Base-by-base conservation (phyloP, 2,888 invertebrate species). In the Lepidochitona cinerea region DNA sequence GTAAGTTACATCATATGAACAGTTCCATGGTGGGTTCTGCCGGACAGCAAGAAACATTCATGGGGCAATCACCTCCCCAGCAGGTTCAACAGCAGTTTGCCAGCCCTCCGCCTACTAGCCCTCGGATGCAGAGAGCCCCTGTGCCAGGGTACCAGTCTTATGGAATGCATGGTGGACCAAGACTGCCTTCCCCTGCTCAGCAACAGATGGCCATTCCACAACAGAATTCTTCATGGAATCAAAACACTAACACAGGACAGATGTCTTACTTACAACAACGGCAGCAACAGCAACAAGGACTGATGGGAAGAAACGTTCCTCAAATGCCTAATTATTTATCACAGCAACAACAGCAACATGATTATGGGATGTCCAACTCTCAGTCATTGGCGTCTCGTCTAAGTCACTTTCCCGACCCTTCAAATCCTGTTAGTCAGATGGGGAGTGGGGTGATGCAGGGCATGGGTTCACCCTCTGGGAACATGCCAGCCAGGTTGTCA, bases 21-120 rank as follows among this genome's bases (percentile, higher is more conserved):
- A 75, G 76, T 6, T 66, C 77, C 12, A 59, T 73, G 70, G 70
- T 77, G 75, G 68, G 70, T 71, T n/a, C n/a, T n/a, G 70, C 70
- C 49, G 68, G 49, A 49, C 49, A 75, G 53, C 74, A 66, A 65
- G 75, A 69, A 68, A 76, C 71, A 68, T 71, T 75, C 66, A 77
- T 77, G 69, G 74, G 68, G 52, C 73, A 75, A 66, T 76, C 73
- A 14, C 49, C 68, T 70, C 75, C 70, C 37, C 72, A 72, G 68
- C 79, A 75, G 68, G 74, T 73, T 23, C 75, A 74, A 71, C 77
- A 79, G 54, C 85, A 83, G 80, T 81, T 81, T 81, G 79, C 80
- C n/a, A 83, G 84, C 70, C 81, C 82, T 3, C 84, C 80, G 6
- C 74, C 80, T 14, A 81, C 79, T 32, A 73, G 78, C 36, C 74